Evolutionary conservation across 2,797 vertebrate species (phyloP).

Genomic region (Tinamus major): DNA sequence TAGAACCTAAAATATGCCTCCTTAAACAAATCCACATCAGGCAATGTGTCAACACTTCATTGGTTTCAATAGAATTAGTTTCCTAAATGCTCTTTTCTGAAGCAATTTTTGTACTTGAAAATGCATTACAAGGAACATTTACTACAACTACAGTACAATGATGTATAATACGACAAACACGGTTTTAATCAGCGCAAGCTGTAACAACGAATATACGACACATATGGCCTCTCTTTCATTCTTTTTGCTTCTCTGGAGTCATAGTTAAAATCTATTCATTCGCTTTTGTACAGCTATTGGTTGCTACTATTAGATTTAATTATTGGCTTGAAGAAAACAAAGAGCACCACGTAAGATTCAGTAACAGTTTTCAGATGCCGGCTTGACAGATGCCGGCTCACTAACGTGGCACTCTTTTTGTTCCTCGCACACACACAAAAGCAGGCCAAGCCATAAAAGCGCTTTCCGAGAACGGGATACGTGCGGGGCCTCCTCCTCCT

Average conservation of each 20-base stretch:
- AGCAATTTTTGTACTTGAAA: slow-evolving; percentile 84
- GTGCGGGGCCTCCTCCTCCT: not conserved
- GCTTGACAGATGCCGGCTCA: slow-evolving; percentile 38
- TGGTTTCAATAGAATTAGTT: slow-evolving; percentile 84
- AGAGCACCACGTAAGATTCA: slow-evolving; percentile 1
- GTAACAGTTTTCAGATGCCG: slow-evolving; percentile 14
- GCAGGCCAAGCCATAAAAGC: not conserved
- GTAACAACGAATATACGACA: slow-evolving; percentile 44
- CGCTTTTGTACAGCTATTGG: slow-evolving; percentile 38
- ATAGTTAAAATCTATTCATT: slow-evolving; percentile 44
- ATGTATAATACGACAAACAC: slow-evolving; percentile 75
- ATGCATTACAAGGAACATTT: slow-evolving; percentile 84
- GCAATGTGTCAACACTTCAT: slow-evolving; percentile 84
- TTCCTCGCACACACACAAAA: not conserved
- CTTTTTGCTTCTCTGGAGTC: slow-evolving; percentile 10
- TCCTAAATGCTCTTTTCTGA: slow-evolving; percentile 80
- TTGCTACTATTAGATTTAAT: slow-evolving; percentile 41
- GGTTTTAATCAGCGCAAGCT: slow-evolving; percentile 78
- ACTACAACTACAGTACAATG: slow-evolving; percentile 75
- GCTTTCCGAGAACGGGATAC: not conserved
- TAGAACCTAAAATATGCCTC: slow-evolving; percentile 81
- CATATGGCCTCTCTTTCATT: slow-evolving; percentile 24
- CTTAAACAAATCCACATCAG: slow-evolving; percentile 82
- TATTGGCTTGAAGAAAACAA: not conserved
- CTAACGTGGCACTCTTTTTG: slow-evolving; percentile 18